These are phyloP conservation scores for Ammodytes marinus DNA, from an alignment of 2,113 vertebrate genomes.

Conservation along the genomic window DNA sequence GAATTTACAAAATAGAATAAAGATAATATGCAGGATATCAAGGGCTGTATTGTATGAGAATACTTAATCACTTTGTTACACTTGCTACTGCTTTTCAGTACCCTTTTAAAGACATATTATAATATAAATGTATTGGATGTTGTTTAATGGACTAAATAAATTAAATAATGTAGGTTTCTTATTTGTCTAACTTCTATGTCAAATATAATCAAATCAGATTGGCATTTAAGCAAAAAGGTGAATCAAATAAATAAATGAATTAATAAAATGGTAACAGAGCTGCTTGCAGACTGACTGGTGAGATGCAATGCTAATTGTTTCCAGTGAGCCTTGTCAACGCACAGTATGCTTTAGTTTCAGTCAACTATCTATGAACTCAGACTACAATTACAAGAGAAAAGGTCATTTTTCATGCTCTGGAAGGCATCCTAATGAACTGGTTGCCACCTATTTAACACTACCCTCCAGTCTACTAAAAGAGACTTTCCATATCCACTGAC, in stretches of 20 bases:
- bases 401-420: conserved; percentile 84
- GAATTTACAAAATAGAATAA: too few species aligned
- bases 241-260: conserved; percentile 46
- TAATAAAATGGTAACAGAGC: conserved; percentile 48
- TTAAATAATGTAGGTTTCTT: conserved; percentile 30
- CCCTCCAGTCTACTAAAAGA: conserved; percentile 74
- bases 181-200: conserved; percentile 49
- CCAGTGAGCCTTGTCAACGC: conserved; percentile 82
- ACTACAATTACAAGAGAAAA: conserved; percentile 82
- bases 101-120: background rate
- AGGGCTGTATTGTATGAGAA: background rate
- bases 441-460: conserved; percentile 80
- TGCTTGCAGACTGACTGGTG: conserved; percentile 51
- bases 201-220: conserved; percentile 58
- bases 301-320: conserved; percentile 81
- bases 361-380: conserved; percentile 78
- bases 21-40: background rate
- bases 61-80: background rate
- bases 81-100: background rate
- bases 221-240: conserved; percentile 61
- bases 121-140: conserved; percentile 14
- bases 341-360: conserved; percentile 75
- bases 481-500: conserved; percentile 68
- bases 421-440: conserved; percentile 82
- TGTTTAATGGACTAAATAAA: conserved; percentile 33